Evolutionary conservation across 2,888 invertebrate species (phyloP).

Genomic region (Drosophila peninsularis): DNA sequence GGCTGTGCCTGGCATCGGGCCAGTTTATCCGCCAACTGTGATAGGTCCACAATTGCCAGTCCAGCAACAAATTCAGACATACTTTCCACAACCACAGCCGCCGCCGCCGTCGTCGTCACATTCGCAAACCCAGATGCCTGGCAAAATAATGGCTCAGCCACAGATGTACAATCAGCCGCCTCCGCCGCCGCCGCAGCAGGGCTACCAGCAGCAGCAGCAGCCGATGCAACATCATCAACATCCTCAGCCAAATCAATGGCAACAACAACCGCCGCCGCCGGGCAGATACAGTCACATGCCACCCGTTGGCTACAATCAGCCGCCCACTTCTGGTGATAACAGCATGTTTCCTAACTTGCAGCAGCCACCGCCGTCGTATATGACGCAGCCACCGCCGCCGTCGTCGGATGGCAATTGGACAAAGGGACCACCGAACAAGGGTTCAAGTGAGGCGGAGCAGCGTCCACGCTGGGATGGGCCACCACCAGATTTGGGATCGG

Average conservation of each 20-base stretch:
- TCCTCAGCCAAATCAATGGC: constrained; percentile 38
- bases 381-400: constrained; percentile 15
- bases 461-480: constrained; percentile 43
- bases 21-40: constrained; percentile 33
- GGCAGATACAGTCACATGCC: constrained; percentile 38
- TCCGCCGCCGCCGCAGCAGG: constrained; percentile 58
- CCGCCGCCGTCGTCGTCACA: constrained; percentile 63
- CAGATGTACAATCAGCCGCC: constrained; percentile 25
- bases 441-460: constrained; percentile 16
- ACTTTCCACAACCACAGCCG: constrained; percentile 44
- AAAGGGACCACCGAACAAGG: constrained; percentile 10
- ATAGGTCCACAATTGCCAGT: constrained; percentile 26
- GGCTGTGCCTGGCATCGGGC: constrained; percentile 16
- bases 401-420: constrained; percentile 21
- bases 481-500: constrained; percentile 8
- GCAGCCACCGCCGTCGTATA: constrained; percentile 56
- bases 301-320: constrained; percentile 23
- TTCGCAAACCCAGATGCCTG: constrained; percentile 69
- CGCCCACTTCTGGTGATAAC: constrained; percentile 9
- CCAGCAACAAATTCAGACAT: constrained; percentile 39
- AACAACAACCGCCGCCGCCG: constrained; percentile 31
- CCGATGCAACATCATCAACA: constrained; percentile 49
- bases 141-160: constrained; percentile 54
- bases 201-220: constrained; percentile 74
- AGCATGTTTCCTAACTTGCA: constrained; percentile 51